Conservation (phyloP, 2,113 vertebrate species). For the Sinocyclocheilus rhinocerous region DNA sequence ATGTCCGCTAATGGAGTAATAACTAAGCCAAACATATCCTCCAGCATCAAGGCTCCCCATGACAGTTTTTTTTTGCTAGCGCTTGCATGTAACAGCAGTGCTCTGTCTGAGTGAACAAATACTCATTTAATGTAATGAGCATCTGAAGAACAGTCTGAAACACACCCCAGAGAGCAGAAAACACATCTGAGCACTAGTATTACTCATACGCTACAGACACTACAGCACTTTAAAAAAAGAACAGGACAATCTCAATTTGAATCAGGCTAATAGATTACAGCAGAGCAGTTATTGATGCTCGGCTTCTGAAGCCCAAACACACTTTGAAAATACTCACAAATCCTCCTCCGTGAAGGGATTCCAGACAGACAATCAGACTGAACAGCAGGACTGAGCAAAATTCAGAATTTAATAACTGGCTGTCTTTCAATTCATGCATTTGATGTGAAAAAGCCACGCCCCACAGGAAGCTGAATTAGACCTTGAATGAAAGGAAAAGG, state of each 20-base stretch:
- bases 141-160: slow-evolving; percentile 3
- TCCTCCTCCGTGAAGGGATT: slow-evolving; percentile 5
- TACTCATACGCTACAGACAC: not conserved
- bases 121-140: slow-evolving; percentile 33
- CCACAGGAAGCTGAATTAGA: not conserved
- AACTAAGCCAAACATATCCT: slow-evolving; percentile 8
- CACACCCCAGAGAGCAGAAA: slow-evolving; percentile 5
- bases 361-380: not conserved
- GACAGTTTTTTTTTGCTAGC: not conserved
- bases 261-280: slow-evolving; percentile 20
- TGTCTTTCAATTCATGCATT: not conserved
- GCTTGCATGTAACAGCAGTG: slow-evolving; percentile 9
- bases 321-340: slow-evolving; percentile 18
- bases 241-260: slow-evolving; percentile 21
- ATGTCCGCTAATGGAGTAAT: not conserved
- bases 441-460: not conserved
- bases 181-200: slow-evolving; percentile 4
- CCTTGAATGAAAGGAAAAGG: not conserved
- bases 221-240: slow-evolving; percentile 13
- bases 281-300: slow-evolving; percentile 20
- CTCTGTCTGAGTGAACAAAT: slow-evolving; percentile 25
- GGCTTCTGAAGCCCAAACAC: not conserved
- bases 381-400: not conserved
- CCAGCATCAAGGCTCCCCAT: slow-evolving; percentile 5
- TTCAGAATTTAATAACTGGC: not conserved